These are phyloP conservation scores for Anas flavirostris DNA, from an alignment of 2,797 vertebrate genomes.

Conservation along the genomic window DNA sequence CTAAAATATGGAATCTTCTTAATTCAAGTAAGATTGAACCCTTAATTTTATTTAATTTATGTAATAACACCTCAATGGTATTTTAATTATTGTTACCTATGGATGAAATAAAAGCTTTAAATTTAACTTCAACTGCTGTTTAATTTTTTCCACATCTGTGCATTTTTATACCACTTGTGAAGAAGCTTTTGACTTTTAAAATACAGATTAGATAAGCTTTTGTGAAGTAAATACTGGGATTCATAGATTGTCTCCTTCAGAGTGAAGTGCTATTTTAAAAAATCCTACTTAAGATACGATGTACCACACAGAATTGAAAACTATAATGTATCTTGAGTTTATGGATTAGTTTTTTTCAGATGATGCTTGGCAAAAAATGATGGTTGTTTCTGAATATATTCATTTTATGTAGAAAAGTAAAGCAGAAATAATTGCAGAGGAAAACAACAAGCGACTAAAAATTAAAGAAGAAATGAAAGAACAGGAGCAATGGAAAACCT, in stretches of 20 bases:
- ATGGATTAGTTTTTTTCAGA: not conserved
- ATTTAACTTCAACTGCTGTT: not conserved
- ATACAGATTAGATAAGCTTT: not conserved
- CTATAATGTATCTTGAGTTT: not conserved
- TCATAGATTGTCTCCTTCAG: not conserved
- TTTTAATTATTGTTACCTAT: not conserved
- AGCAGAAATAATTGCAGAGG: conserved; percentile 41
- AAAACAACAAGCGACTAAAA: conserved; percentile 46
- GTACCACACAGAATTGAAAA: not conserved
- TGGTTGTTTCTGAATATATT: not conserved
- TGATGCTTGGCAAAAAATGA: not conserved
- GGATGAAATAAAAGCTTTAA: not conserved
- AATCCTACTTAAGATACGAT: not conserved
- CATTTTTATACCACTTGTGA: not conserved
- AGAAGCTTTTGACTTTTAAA: not conserved
- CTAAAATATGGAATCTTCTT: not conserved
- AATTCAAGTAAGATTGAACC: not conserved
- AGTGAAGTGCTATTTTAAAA: not conserved
- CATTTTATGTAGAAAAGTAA: conserved; percentile 48
- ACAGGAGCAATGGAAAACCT: conserved; percentile 51
- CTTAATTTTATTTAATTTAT: not conserved
- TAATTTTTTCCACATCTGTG: not conserved
- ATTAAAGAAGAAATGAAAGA: conserved; percentile 57
- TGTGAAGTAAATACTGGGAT: not conserved
- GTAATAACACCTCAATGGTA: not conserved